Base-by-base conservation (phyloP, 2,888 invertebrate species). In the Aphidoletes aphidimyza region DNA sequence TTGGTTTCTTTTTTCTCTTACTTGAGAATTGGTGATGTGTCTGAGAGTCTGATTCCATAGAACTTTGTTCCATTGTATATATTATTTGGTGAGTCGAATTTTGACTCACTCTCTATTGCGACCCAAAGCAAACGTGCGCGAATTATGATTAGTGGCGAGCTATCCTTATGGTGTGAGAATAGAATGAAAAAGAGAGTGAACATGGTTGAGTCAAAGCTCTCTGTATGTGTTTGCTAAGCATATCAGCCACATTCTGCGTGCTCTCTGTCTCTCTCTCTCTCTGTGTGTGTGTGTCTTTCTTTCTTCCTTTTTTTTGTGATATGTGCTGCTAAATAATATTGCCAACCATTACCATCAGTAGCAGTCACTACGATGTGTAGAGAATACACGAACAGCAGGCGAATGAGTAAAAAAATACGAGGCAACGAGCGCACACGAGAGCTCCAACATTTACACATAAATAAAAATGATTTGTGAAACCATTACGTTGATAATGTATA, bases 401-500 rank as follows among this genome's bases (percentile, higher is more conserved):
- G 34, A 69, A 14, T 22, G 26, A 54, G 54, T 8, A 17, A 54
- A 54, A 54, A 54, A 54, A n/a, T n/a, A n/a, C n/a, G n/a, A n/a
- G n/a, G n/a, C n/a, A n/a, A n/a, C n/a, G n/a, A n/a, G n/a, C n/a
- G 69, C 69, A 69, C 14, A n/a, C 54, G 54, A 22, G 69, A 30
- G 30, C 69, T 69, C 34, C 69, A 69, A 69, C 69, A 69, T 69
- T 54, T 22, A 54, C 54, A 54, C 54, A 69, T 69, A 69, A 69
- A 69, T 69, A 69, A 69, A 69, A 69, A 69, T 69, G 69, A 69
- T 69, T 69, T 69, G 69, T 69, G 69, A 30, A 69, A 69, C 69
- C 69, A 69, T 69, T 69, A 69, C 69, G 69, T 69, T 69, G 69
- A 69, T 69, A 69, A 69, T 69, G 69, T 69, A 69, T 69, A 69